Conservation (phyloP, 2,888 invertebrate species). For the Heteromyza rotundicornis region DNA sequence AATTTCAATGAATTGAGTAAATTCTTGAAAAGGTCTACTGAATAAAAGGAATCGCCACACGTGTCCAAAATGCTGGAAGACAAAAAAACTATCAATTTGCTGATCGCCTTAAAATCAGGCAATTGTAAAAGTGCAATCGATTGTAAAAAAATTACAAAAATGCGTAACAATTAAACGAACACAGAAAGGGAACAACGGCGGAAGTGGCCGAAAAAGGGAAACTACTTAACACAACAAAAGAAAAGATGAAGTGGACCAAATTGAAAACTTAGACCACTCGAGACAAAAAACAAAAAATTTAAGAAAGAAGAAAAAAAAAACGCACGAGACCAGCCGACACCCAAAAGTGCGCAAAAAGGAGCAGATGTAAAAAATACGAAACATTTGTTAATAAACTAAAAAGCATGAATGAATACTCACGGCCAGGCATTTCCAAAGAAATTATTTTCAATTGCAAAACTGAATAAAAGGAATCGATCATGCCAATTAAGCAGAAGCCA, state of each 20-base stretch:
- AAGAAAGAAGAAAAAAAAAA: neutral
- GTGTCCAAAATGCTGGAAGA: neutral
- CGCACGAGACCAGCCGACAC: neutral
- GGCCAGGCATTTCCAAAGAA: neutral
- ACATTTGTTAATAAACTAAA: too few relatives aligned
- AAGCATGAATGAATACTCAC: neutral
- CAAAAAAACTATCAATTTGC: neutral
- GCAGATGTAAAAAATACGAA: constrained; percentile 1
- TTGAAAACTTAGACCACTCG: neutral
- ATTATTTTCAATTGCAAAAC: neutral
- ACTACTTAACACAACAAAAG: neutral
- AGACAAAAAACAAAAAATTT: neutral
- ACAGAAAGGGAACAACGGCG: constrained; percentile 34
- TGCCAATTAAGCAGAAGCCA: constrained; percentile 51
- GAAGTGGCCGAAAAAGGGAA: constrained; percentile 39
- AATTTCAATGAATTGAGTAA: too few relatives aligned
- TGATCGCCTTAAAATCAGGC: constrained; percentile 6
- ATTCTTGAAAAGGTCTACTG: too few relatives aligned
- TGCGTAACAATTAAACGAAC: constrained; percentile 13
- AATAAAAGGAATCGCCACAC: neutral
- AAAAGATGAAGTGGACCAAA: neutral
- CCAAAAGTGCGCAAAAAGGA: neutral
- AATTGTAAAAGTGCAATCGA: constrained; percentile 33
- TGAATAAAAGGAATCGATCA: constrained; percentile 23
- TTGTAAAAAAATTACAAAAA: constrained; percentile 31